Evolutionary conservation across 2,797 vertebrate species (phyloP).

Genomic region (Mus spretus): DNA sequence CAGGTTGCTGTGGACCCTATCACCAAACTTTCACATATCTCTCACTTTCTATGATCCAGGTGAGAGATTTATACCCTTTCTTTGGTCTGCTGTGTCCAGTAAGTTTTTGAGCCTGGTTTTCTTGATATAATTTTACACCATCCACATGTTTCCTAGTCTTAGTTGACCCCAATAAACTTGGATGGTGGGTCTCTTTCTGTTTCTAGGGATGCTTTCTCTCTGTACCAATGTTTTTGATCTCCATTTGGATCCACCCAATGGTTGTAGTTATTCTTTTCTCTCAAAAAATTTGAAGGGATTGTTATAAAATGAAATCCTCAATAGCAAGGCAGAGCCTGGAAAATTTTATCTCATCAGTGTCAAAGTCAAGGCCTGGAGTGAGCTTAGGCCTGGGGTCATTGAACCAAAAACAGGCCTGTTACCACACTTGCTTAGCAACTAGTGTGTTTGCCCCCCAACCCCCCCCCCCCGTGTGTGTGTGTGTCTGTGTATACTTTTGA

Average conservation of each 20-base stretch:
- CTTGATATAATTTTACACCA: background rate
- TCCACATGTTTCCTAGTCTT: background rate
- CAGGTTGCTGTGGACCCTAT: too few relatives aligned
- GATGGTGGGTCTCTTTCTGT: background rate
- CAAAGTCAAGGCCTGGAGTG: background rate
- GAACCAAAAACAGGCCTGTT: background rate
- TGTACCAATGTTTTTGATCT: background rate
- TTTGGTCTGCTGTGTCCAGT: background rate
- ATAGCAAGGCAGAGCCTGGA: background rate
- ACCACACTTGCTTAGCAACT: fast-evolving
- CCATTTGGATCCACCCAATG: background rate
- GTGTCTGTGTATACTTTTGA: too few relatives aligned
- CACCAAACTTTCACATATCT: too few relatives aligned
- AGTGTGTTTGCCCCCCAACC: too few relatives aligned
- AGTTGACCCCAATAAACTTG: background rate
- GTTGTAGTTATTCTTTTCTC: background rate
- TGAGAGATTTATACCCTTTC: background rate
- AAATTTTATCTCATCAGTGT: background rate
- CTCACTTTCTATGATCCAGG: background rate
- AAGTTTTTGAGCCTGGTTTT: background rate
- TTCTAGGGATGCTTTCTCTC: too few relatives aligned
- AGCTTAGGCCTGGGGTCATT: background rate
- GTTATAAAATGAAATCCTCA: background rate
- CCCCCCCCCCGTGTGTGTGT: too few relatives aligned
- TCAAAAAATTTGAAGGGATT: background rate